Base-by-base conservation (phyloP, 2,797 vertebrate species). In the Esox masquinongy region DNA sequence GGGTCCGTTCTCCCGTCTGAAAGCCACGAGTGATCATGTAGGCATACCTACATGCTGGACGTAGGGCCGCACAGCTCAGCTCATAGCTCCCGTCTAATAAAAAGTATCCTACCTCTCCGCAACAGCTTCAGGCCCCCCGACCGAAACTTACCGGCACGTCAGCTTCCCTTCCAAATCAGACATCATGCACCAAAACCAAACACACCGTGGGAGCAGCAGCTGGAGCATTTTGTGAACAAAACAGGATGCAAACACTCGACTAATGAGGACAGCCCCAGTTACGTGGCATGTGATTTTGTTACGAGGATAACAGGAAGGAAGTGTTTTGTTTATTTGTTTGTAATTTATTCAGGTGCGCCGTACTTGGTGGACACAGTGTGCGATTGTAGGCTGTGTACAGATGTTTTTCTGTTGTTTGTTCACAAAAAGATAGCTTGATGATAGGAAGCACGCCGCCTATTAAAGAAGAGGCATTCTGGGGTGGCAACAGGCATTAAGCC, bases 21-120 rank as follows among this genome's bases (percentile, higher is more conserved):
- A 34, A 66, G 63, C 6, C 50, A 16, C 43, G 24, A 4, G 47
- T 70, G 2, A 47, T 51, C 24, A 2, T 70, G 26, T 24, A 22
- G 9, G 22, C 22, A 59, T 59, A 59, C 56, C 56, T 24, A 14
- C 29, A 19, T 68, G 26, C 16, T 70, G 61, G 50, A 56, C 69
- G 63, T 51, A 16, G 6, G 72, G 67, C 67, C 81, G 43, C 70
- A 72, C 69, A 68, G 64, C 53, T 68, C 71, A 49, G 17, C 73
- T 74, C 70, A 49, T 73, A 51, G 16, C 72, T 74, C 70, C 63
- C 59, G 34, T 80, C 70, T 39, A 72, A 81, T 24, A 88, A 86
- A 87, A 26, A 81, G 73, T 59, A n/a, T 91, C 93, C 92, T 93
- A 94, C 93, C 93, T 93, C 91, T 89, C 85, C 72, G 75, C 79